Evolutionary conservation across 2,888 invertebrate genomes (phyloP).

Genomic region (Aleiodes testaceus): DNA sequence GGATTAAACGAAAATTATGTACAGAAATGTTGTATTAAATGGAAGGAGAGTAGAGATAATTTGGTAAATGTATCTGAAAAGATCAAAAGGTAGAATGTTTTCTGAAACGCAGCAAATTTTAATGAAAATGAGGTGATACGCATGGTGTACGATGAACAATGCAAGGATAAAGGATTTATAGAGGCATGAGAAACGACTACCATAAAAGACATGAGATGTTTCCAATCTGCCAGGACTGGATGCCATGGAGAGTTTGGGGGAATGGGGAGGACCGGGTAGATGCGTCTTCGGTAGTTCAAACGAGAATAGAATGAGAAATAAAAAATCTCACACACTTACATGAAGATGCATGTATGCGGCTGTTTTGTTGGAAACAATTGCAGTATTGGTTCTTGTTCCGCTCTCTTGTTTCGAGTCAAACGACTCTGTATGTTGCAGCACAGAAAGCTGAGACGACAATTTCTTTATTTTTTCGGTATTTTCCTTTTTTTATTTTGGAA

Average conservation of each 20-base stretch:
- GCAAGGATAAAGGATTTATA: slow-evolving; percentile 64
- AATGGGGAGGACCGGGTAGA: background rate
- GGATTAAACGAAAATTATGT: too few species aligned
- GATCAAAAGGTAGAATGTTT: slow-evolving; percentile 5
- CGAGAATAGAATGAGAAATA: background rate
- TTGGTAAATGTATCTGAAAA: too few species aligned
- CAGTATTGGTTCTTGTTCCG: slow-evolving; percentile 49
- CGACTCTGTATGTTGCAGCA: slow-evolving; percentile 38
- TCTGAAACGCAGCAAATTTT: slow-evolving; percentile 54
- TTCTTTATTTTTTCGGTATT: slow-evolving; percentile 22
- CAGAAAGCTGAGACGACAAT: slow-evolving; percentile 3
- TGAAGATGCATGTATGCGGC: background rate
- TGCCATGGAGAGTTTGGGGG: background rate
- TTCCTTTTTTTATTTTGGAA: background rate
- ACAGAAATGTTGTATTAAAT: too few species aligned
- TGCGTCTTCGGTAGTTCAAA: slow-evolving; percentile 6
- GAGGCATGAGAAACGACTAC: slow-evolving; percentile 58
- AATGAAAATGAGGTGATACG: slow-evolving; percentile 62
- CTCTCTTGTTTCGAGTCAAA: slow-evolving; percentile 46
- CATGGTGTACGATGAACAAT: slow-evolving; percentile 59
- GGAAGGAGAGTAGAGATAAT: too few species aligned
- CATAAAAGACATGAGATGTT: slow-evolving; percentile 65
- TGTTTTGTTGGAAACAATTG: slow-evolving; percentile 45
- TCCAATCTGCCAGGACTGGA: slow-evolving; percentile 62
- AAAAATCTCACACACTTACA: background rate